phyloP scores from a whole-genome alignment of 2,113 vertebrate genomes.

The Crotophaga sulcirostris region DNA sequence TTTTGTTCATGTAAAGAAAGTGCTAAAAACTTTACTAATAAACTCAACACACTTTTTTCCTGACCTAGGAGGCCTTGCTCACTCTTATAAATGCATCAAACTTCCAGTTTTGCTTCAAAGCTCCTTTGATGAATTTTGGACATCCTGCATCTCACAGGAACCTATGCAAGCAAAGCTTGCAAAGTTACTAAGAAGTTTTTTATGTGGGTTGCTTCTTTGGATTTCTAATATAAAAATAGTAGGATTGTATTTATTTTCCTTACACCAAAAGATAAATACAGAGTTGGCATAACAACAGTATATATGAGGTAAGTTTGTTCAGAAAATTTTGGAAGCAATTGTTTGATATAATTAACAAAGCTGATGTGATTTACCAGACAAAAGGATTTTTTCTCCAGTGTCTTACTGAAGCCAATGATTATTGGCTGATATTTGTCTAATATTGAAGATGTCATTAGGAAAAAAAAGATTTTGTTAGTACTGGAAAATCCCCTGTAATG shows the following conservation, averaged over 20 bases:
- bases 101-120: not conserved
- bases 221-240: not conserved
- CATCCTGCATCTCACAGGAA: not conserved
- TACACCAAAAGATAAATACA: not conserved
- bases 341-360: not conserved
- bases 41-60: not conserved
- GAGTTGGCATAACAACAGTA: not conserved
- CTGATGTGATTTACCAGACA: not conserved
- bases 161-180: not conserved
- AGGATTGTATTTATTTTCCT: not conserved
- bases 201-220: not conserved
- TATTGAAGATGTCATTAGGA: not conserved
- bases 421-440: not conserved
- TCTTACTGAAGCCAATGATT: not conserved
- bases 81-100: not conserved
- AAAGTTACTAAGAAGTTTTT: not conserved
- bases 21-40: not conserved
- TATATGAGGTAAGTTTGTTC: not conserved
- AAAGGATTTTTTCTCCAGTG: not conserved
- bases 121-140: not conserved
- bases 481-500: not conserved
- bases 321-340: not conserved
- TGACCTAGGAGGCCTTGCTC: not conserved
- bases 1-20: not conserved
- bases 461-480: not conserved